Base-by-base conservation (phyloP, 2,888 invertebrate species). In the Orgyia antiqua region DNA sequence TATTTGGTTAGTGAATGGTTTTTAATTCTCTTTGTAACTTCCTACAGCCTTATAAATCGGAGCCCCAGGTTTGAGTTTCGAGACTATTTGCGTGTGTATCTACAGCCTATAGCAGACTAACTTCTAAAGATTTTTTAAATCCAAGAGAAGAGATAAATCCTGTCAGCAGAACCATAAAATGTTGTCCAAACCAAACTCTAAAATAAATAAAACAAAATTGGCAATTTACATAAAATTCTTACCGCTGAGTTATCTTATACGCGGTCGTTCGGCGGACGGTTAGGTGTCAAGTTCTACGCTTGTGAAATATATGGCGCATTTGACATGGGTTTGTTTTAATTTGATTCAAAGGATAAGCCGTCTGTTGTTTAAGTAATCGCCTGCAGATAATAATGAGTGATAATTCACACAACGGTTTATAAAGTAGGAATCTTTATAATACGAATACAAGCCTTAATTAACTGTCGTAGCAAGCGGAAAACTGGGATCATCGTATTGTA, bases 171-270 rank as follows among this genome's bases (percentile, higher is more conserved):
- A 15, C 6, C 15, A 68, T 62, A 64, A 58, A 24, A 13, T 9
- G 13, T 13, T 4, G 2, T 8, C 4, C 2, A 8, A 59, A 15
- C 15, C 15, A 6, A 15, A 6, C 15, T 4, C 6, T 15, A 15
- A 45, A 56, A 50, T 54, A 47, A 48, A 49, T 57, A 18, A 52
- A 51, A 63, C 54, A 62, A 61, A 42, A 49, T 51, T 46, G 55
- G 63, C 58, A 71, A 77, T 78, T 77, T 78, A 71, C 77, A 77
- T 78, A 72, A 78, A 74, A 78, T 71, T 68, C 71, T 63, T 64
- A 56, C 55, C 50, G 45, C 51, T 4, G 43, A 48, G 48, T 37
- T 43, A 48, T 50, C 45, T 52, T 48, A 39, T 45, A 39, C 42
- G 35, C 32, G 51, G 39, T 34, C 27, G 33, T 36, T 34, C 25